Conservation (phyloP, 2,888 invertebrate genomes). For the Syrphus vitripennis region DNA sequence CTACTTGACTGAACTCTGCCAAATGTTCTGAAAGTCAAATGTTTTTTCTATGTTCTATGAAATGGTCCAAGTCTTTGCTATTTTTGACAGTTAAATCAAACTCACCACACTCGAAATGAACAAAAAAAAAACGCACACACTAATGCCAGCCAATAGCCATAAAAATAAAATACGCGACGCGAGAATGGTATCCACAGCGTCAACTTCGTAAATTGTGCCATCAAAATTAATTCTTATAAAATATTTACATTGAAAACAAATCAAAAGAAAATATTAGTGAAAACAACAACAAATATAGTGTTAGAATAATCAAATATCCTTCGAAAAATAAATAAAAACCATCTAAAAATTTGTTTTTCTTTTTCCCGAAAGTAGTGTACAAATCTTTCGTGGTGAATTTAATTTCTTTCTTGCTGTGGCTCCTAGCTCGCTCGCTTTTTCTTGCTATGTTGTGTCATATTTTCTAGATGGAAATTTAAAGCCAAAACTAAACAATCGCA, state of each 20-base stretch:
- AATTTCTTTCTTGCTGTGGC: neutral
- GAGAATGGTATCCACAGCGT: constrained; percentile 65
- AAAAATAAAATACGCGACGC: constrained; percentile 59
- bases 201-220: constrained; percentile 47
- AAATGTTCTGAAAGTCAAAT: neutral
- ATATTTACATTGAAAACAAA: constrained; percentile 7
- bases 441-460: constrained; percentile 67
- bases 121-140: neutral
- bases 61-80: neutral
- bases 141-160: neutral
- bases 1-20: neutral
- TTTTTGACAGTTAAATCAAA: neutral
- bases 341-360: constrained; percentile 48
- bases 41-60: neutral
- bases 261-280: neutral
- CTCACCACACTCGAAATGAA: neutral
- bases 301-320: neutral
- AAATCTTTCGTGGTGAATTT: constrained; percentile 62
- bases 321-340: constrained; percentile 1
- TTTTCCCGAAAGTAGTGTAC: constrained; percentile 38
- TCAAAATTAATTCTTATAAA: constrained; percentile 15
- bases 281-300: constrained; percentile 26
- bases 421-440: neutral
- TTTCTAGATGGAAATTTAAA: constrained; percentile 54
- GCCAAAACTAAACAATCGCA: constrained; percentile 57